Percentiles rank a stretch among this genome's conserved stretches.
These are phyloP conservation scores for Athalia circularis DNA, from an alignment of 2,888 invertebrate species.

Conservation along the genomic window DNA sequence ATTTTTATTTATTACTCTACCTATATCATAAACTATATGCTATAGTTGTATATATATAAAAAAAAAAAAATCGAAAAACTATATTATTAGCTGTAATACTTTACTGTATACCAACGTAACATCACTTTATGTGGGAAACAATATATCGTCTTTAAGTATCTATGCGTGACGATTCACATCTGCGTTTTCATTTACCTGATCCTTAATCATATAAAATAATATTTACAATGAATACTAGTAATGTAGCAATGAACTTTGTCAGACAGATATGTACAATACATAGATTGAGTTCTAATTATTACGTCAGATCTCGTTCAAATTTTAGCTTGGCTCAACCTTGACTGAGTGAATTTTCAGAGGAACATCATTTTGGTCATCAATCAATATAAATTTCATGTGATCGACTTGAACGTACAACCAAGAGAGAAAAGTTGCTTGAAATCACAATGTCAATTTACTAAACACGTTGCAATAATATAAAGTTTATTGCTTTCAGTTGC, in stretches of 20 bases:
- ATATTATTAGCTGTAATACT: conserved; percentile 44
- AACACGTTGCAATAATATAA: background rate
- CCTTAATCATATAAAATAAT: conserved; percentile 18
- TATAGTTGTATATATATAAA: conserved; percentile 41
- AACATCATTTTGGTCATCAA: background rate
- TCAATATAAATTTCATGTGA: background rate
- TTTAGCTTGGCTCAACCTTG: background rate
- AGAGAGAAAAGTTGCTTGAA: background rate
- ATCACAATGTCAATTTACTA: background rate
- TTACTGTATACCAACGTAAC: conserved; percentile 40
- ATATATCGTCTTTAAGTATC: conserved; percentile 42
- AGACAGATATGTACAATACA: conserved; percentile 30
- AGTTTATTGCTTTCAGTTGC: background rate
- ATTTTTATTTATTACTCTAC: conserved; percentile 33
- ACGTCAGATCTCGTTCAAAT: background rate
- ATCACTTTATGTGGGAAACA: conserved; percentile 37
- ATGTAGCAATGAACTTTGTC: conserved; percentile 11
- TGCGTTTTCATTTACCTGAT: conserved; percentile 27
- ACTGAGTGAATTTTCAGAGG: background rate
- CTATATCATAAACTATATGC: conserved; percentile 39
- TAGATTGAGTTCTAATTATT: conserved; percentile 11
- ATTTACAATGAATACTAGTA: conserved; percentile 34
- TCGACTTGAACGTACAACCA: background rate
- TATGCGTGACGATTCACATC: conserved; percentile 12
- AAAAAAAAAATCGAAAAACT: conserved; percentile 19